phyloP scores from a whole-genome alignment of 1,140 invertebrate genomes.

The Tetragnatha versicolor region DNA sequence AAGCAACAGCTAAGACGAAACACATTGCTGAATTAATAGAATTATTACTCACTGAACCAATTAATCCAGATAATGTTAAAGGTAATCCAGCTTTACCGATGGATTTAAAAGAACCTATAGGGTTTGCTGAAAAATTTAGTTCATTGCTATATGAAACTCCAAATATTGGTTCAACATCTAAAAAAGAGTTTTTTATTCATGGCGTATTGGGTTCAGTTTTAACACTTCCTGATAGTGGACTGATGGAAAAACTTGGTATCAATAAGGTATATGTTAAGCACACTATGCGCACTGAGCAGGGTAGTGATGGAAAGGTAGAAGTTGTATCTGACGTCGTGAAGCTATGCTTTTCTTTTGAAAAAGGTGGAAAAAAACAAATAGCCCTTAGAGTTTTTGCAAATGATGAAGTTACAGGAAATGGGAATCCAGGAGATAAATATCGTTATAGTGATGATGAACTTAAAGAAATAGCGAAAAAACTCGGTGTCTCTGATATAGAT shows the following conservation, averaged over 20 bases:
- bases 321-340: neutral
- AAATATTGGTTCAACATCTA: conserved; percentile 31
- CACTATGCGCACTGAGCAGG: neutral
- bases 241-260: conserved; percentile 42
- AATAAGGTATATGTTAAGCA: conserved; percentile 36
- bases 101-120: conserved; percentile 15
- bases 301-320: neutral
- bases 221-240: conserved; percentile 38
- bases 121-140: conserved; percentile 42
- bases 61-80: conserved; percentile 13
- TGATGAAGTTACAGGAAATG: conserved; percentile 11
- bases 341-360: conserved; percentile 24
- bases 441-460: conserved; percentile 40
- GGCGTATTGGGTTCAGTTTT: conserved; percentile 16
- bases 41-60: conserved; percentile 11
- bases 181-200: conserved; percentile 33
- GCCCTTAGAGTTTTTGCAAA: conserved; percentile 31
- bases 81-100: conserved; percentile 12
- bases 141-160: conserved; percentile 24
- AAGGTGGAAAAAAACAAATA: conserved; percentile 37
- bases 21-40: conserved; percentile 16
- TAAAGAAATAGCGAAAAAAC: conserved; percentile 15
- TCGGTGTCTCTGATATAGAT: conserved; percentile 13
- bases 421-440: conserved; percentile 13
- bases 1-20: conserved; percentile 23